Evolutionary conservation across 2,888 invertebrate species (phyloP).

Genomic region (Lamproptera curius): DNA sequence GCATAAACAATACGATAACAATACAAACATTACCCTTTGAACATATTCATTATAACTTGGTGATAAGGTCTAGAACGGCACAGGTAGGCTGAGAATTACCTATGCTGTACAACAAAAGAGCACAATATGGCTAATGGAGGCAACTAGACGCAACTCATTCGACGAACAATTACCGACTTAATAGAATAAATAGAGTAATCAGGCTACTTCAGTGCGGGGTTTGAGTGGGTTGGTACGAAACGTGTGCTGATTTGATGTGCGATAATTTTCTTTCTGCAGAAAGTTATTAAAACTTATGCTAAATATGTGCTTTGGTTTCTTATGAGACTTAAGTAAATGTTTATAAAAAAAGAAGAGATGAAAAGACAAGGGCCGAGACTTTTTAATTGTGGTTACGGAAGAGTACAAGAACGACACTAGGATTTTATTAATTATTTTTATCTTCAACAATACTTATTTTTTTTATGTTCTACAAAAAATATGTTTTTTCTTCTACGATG

Average conservation of each 20-base stretch:
- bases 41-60: not conserved
- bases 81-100: constrained; percentile 27
- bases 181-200: constrained; percentile 77
- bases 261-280: too few species aligned
- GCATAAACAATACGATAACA: constrained; percentile 16
- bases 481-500: too few species aligned
- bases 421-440: too few species aligned
- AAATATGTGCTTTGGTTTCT: too few species aligned
- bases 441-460: too few species aligned
- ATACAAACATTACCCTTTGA: not conserved
- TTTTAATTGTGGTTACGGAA: too few species aligned
- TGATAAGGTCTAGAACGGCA: constrained; percentile 8
- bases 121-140: constrained; percentile 66
- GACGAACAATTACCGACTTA: constrained; percentile 68
- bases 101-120: constrained; percentile 37
- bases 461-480: too few species aligned
- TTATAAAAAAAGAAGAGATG: too few species aligned
- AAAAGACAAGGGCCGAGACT: too few species aligned
- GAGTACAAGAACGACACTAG: too few species aligned
- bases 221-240: constrained; percentile 36
- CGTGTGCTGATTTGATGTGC: constrained; percentile 30
- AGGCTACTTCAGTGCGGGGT: constrained; percentile 59
- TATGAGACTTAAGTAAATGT: too few species aligned
- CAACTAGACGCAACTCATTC: constrained; percentile 58
- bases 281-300: too few species aligned